These are phyloP conservation scores for Cyphomyrus discorhynchus DNA, from an alignment of 2,113 vertebrate species.

Conservation along the genomic window DNA sequence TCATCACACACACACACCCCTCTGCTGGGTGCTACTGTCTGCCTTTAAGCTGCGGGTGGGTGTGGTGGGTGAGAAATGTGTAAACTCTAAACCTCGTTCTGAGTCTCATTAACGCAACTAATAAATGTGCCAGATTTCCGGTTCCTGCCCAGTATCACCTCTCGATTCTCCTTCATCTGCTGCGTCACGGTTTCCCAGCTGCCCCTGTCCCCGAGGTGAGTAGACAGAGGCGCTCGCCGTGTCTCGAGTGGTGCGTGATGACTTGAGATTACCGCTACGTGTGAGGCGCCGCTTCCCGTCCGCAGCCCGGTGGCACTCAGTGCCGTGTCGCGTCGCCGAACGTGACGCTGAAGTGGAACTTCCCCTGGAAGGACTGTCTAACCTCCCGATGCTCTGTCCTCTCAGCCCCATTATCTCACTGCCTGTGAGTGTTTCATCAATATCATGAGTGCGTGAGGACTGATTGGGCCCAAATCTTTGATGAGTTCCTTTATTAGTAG, in stretches of 20 bases:
- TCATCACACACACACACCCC: conserved; percentile 30
- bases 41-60: conserved; percentile 32
- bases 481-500: background rate
- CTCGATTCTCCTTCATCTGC: background rate
- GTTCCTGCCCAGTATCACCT: background rate
- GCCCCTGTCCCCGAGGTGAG: background rate
- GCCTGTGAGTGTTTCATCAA: background rate
- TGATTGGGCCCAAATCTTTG: background rate
- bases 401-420: background rate
- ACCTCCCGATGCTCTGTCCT: background rate
- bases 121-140: background rate
- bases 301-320: background rate
- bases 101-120: background rate
- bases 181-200: background rate
- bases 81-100: conserved; percentile 31
- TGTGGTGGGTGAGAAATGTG: conserved; percentile 34
- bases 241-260: background rate
- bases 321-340: background rate
- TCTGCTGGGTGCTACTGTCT: background rate
- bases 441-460: background rate
- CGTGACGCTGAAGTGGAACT: background rate
- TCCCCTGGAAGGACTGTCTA: background rate
- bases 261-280: background rate
- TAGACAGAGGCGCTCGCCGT: background rate
- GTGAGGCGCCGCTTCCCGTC: background rate